Evolutionary conservation across 2,797 vertebrate genomes (phyloP).

Genomic region (Delichon dasypus): DNA sequence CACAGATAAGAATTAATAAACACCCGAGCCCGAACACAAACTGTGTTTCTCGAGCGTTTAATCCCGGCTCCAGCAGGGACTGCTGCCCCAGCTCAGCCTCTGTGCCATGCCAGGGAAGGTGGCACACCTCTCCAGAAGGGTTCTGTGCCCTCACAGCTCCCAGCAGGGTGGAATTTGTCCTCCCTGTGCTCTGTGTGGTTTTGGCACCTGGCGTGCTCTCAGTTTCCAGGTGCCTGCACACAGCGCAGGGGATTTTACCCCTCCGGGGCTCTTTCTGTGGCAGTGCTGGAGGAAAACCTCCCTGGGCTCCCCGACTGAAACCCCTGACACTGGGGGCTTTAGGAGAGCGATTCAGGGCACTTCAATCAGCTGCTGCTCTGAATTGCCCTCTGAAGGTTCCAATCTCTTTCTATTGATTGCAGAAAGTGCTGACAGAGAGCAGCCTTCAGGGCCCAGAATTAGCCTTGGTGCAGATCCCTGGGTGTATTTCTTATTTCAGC

Average conservation of each 20-base stretch:
- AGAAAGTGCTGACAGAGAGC: not conserved
- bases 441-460: not conserved
- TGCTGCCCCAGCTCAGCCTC: too few species aligned
- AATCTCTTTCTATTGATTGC: not conserved
- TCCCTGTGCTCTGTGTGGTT: not conserved
- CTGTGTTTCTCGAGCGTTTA: too few species aligned
- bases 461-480: not conserved
- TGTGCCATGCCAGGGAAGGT: not conserved
- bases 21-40: too few species aligned
- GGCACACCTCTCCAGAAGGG: not conserved
- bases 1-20: too few species aligned
- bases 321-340: not conserved
- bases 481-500: not conserved
- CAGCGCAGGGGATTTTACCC: not conserved
- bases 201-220: not conserved
- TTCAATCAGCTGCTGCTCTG: constrained; percentile 24
- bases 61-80: too few species aligned
- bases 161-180: not conserved
- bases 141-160: not conserved
- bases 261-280: not conserved
- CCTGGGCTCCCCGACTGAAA: not conserved
- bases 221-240: not conserved
- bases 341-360: not conserved
- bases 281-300: not conserved
- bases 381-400: constrained; percentile 15